Base-by-base conservation (phyloP, 2,113 vertebrate genomes). In the Canis aureus region DNA sequence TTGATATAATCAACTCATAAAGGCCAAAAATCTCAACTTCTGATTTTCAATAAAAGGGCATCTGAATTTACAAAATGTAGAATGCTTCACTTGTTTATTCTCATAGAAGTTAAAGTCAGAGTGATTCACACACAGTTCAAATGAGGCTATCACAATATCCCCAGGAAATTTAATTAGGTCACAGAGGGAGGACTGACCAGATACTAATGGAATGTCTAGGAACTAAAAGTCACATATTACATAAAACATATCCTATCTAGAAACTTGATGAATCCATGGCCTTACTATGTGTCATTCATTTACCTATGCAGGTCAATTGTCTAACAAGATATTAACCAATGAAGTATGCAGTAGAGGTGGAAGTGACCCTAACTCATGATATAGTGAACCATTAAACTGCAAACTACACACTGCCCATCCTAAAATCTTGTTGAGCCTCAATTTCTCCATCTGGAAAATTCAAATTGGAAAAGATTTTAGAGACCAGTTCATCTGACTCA, bases 111-210 rank as follows among this genome's bases (percentile, higher is more conserved):
- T 11, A 59, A 84, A 76, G 69, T 62, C 57, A 32, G 53, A 90
- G 66, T 89, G 55, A 55, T 22, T 87, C 82, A 86, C 78, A 79
- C 89, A 67, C 49, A 55, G 85, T 67, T 97, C 94, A 94, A 98
- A 92, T 74, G 71, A 98, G 92, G 53, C 83, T 78, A 91, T 86
- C 71, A 95, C 53, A 81, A 85, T 22, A 95, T 92, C 69, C 84
- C 7, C 4, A 22, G 1, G 5, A 91, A 83, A 95, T 91, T 87
- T 59, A 89, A 89, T 86, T 83, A 82, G 62, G 73, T 78, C 81
- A 93, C 4, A 79, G 79, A 64, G 49, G 71, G 78, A 86, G 85
- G 78, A 91, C 17, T 55, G 27, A 82, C 3, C 59, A 64, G 51
- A 95, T 79, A 97, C 32, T 96, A 89, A 85, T n/a, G 69, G 35